phyloP scores from a whole-genome alignment of 2,888 invertebrate genomes.

The Nephrotoma flavescens region DNA sequence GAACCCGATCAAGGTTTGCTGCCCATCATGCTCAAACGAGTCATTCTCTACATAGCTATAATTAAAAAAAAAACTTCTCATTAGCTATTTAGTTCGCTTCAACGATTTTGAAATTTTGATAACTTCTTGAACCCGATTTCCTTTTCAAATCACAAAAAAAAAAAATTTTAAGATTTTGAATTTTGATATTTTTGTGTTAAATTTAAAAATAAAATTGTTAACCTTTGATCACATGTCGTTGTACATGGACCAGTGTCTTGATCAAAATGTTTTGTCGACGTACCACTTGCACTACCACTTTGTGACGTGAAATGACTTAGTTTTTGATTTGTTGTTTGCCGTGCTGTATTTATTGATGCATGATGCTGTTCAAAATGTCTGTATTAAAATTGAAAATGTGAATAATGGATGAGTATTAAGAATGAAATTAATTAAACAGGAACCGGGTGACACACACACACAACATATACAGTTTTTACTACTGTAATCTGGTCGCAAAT shows the following conservation, averaged over 20 bases:
- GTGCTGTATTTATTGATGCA: constrained; percentile 26
- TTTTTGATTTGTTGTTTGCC: constrained; percentile 17
- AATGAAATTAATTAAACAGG: background rate
- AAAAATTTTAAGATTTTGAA: background rate
- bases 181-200: background rate
- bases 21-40: background rate
- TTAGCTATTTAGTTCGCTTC: background rate
- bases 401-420: background rate
- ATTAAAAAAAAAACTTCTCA: background rate
- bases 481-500: background rate
- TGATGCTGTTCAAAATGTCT: constrained; percentile 27
- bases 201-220: background rate
- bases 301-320: constrained; percentile 10
- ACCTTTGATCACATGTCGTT: constrained; percentile 4
- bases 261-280: background rate
- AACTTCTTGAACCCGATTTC: background rate
- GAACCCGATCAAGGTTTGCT: background rate
- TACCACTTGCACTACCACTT: background rate
- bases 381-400: background rate
- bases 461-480: background rate
- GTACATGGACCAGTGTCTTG: background rate
- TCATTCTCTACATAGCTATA: background rate
- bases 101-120: background rate
- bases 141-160: background rate
- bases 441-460: background rate